Conservation (phyloP, 2,113 vertebrate genomes). For the Rattus rattus region DNA sequence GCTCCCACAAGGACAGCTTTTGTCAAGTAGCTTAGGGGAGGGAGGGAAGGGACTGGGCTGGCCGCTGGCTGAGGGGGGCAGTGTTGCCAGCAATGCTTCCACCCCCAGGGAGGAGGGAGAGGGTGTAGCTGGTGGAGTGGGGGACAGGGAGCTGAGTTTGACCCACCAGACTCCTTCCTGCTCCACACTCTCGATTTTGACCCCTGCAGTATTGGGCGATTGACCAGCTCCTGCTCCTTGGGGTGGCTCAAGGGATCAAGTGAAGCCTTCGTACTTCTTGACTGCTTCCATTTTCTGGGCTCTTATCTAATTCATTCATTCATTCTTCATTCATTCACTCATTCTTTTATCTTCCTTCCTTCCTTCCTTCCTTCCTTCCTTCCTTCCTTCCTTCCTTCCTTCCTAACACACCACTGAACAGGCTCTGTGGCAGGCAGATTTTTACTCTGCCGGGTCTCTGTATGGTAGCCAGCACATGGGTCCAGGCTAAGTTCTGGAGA, state of each 20-base stretch:
- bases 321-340: background rate
- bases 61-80: conserved; percentile 16
- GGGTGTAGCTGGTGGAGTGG: background rate
- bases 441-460: background rate
- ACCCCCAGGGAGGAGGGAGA: background rate
- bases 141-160: background rate
- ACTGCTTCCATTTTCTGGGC: background rate
- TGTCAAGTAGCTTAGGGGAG: conserved; percentile 76
- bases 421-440: background rate
- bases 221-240: background rate
- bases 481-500: background rate
- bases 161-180: background rate
- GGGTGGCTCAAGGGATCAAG: background rate
- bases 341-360: too few relatives aligned
- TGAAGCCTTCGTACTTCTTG: background rate
- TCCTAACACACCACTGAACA: background rate
- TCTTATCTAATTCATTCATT: background rate
- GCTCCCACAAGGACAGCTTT: conserved; percentile 80
- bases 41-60: background rate
- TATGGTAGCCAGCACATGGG: background rate
- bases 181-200: background rate
- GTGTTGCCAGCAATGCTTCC: background rate
- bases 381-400: background rate
- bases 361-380: background rate
- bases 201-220: rapidly evolving